Percentiles rank a stretch among this genome's conserved stretches.
phyloP scores from a whole-genome alignment of 2,113 vertebrate genomes.

The Solea solea region DNA sequence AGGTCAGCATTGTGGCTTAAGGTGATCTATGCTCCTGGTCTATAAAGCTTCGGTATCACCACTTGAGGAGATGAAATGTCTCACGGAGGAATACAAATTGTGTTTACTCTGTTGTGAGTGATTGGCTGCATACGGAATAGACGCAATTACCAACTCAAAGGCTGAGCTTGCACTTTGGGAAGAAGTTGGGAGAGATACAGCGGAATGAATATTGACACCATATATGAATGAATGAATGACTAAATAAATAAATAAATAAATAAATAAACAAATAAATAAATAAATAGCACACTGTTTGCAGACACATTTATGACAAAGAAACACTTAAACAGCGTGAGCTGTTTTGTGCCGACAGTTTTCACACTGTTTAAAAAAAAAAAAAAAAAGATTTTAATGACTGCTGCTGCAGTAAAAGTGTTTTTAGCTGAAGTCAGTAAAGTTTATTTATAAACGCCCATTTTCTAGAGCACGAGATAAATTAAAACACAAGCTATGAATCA shows the following conservation, averaged over 20 bases:
- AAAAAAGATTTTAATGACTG: conserved; percentile 8
- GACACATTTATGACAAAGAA: neutral
- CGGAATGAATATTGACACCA: neutral
- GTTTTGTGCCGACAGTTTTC: neutral
- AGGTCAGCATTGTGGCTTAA: too few species aligned
- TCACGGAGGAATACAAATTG: conserved; percentile 14
- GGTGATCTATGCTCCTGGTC: neutral
- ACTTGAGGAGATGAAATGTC: conserved; percentile 5
- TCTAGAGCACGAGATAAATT: conserved; percentile 6
- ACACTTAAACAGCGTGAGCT: neutral
- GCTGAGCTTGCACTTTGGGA: neutral
- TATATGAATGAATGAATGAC: conserved; percentile 2
- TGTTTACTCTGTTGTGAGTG: conserved; percentile 9
- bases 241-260: neutral
- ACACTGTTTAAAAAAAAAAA: conserved; percentile 1
- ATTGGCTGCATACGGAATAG: conserved; percentile 10
- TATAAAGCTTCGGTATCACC: neutral
- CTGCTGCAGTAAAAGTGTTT: conserved; percentile 6
- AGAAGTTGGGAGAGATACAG: neutral
- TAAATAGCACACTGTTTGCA: too few species aligned
- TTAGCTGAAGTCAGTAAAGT: conserved; percentile 21
- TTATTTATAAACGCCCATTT: conserved; percentile 12
- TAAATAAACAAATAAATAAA: neutral
- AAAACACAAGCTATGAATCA: conserved; percentile 16
- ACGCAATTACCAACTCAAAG: conserved; percentile 3